Evolutionary conservation across 2,888 invertebrate genomes (phyloP), one percentile per base, ranked within the genome.

Genomic region (Lasioglossum malachurum): DNA sequence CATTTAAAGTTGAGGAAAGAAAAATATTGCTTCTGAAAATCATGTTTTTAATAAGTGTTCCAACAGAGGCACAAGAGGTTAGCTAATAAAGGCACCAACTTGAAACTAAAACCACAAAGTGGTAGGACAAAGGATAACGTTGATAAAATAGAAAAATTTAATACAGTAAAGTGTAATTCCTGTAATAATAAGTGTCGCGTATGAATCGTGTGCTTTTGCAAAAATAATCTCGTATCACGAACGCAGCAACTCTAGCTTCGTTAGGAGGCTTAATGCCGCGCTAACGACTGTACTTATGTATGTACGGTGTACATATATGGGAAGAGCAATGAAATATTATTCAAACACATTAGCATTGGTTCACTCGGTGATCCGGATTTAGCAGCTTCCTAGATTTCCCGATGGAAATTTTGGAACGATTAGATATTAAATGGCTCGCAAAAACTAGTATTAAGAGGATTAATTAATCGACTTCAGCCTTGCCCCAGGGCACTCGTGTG

Each of bases 351-450:
- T 57, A 27, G 72, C 49, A 60, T 73, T 46, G 46, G 35, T 4
- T 64, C 60, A 19, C 44, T 41, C 12, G 23, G 5, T 19, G 46
- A 74, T 67, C 46, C n/a, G 74, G 64, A 69, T 78, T 81, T 75
- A 31, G 5, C 23, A n/a, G 16, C 49, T 16, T 35, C 1, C 7
- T n/a, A 69, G 60, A 72, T 75, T 76, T 64, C 27, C 72, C 49
- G 14, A n/a, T 10, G 53, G 57, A 74, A 74, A 82, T 82, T 77
- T 77, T 38, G 27, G 82, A 38, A 41, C 46, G 57, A 53, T 35
- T 41, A 77, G 23, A 74, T 78, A 74, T 78, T 75, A 75, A 78
- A 82, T 57, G 49, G 27, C 41, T 80, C 64, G 64, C 38, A 49
- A 74, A 60, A 75, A 74, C 60, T 67, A 12, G 27, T 14, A 16